Percentiles rank a stretch among this genome's conserved stretches.
Conservation (phyloP, 2,797 vertebrate species). For the Spondyliosoma cantharus region DNA sequence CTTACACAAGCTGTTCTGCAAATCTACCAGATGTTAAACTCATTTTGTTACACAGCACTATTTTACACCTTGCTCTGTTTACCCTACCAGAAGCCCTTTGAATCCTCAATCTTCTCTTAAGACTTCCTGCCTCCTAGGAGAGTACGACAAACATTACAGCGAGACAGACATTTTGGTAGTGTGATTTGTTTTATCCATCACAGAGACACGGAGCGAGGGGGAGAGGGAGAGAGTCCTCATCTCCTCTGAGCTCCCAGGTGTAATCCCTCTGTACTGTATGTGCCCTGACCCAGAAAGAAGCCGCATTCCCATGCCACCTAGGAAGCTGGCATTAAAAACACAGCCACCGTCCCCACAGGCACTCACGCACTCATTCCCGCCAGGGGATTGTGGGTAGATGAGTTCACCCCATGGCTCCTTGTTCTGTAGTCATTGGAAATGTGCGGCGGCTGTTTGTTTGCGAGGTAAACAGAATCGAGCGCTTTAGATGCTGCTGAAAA, state of each 20-base stretch:
- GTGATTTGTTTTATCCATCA: constrained; percentile 77
- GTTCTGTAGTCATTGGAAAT: constrained; percentile 77
- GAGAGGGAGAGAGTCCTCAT: constrained; percentile 72
- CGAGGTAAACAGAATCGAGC: constrained; percentile 64
- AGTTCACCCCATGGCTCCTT: constrained; percentile 74
- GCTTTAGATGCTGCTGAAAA: constrained; percentile 56
- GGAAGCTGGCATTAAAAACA: constrained; percentile 82
- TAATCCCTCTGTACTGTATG: constrained; percentile 82
- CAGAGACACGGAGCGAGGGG: constrained; percentile 57
- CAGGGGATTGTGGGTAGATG: constrained; percentile 81
- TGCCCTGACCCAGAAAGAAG: constrained; percentile 85
- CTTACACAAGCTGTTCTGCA: constrained; percentile 34
- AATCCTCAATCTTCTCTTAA: constrained; percentile 64
- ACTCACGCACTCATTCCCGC: constrained; percentile 69
- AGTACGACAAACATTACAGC: constrained; percentile 64
- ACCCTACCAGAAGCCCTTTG: constrained; percentile 50
- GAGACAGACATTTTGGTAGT: constrained; percentile 66
- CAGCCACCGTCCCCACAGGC: constrained; percentile 77
- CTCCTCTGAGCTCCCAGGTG: constrained; percentile 84
- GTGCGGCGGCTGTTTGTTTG: constrained; percentile 68
- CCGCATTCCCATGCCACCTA: constrained; percentile 79
- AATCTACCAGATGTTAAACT: constrained; percentile 52
- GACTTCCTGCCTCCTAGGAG: constrained; percentile 68
- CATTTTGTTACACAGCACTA: constrained; percentile 43
- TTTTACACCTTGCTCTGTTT: constrained; percentile 69